These are phyloP conservation scores for Dolichoris vasculosae DNA, from an alignment of 1,140 invertebrate genomes.

Conservation along the genomic window DNA sequence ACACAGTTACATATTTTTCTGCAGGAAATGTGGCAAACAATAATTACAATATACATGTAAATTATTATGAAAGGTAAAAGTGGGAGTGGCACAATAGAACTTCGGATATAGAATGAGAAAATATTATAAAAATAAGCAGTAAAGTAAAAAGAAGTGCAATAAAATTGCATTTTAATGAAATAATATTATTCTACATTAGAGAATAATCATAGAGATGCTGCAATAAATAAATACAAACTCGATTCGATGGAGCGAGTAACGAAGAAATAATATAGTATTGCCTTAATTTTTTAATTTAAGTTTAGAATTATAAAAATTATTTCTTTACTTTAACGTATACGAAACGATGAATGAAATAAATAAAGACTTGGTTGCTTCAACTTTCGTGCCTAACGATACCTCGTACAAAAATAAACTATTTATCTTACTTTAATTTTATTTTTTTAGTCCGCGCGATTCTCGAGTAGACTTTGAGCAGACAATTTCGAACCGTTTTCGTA, in stretches of 20 bases:
- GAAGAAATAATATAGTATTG: background rate
- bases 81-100: slow-evolving; percentile 1
- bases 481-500: background rate
- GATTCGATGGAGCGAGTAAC: background rate
- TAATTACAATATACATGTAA: slow-evolving; percentile 18
- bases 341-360: background rate
- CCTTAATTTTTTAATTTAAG: background rate
- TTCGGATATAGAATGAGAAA: background rate
- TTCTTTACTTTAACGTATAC: too few species aligned
- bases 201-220: background rate
- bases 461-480: background rate
- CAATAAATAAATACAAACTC: background rate
- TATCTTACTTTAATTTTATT: background rate
- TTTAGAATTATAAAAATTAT: too few species aligned
- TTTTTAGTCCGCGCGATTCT: background rate
- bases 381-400: background rate
- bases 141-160: background rate
- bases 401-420: background rate
- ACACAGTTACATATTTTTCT: background rate
- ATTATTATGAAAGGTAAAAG: slow-evolving; percentile 26
- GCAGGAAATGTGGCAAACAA: slow-evolving; percentile 5
- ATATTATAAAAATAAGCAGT: background rate
- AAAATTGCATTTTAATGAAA: slow-evolving; percentile 30
- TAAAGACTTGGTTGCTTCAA: background rate
- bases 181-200: slow-evolving; percentile 6